Evolutionary conservation across 1,140 invertebrate genomes (phyloP).

Genomic region (Microvelia longipes): DNA sequence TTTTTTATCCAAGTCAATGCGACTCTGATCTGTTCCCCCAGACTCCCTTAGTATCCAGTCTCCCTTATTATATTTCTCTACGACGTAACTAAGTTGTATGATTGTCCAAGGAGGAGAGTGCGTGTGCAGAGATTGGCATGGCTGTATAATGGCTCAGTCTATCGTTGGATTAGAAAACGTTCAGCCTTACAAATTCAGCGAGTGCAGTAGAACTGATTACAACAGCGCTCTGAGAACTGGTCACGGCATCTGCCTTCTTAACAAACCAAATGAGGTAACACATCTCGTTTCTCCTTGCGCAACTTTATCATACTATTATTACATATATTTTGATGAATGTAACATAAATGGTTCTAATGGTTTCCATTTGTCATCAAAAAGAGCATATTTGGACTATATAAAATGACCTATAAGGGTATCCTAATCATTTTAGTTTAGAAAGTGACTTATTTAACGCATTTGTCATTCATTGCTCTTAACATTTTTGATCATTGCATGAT

Average conservation of each 20-base stretch:
- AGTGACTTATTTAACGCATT: too few species aligned
- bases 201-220: slow-evolving; percentile 75
- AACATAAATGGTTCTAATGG: not conserved
- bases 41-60: too few species aligned
- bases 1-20: too few species aligned
- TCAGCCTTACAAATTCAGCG: slow-evolving; percentile 84
- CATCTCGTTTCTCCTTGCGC: slow-evolving; percentile 8
- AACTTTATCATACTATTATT: not conserved
- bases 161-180: slow-evolving; percentile 76
- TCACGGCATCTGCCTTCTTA: slow-evolving; percentile 70
- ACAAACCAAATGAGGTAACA: slow-evolving; percentile 68
- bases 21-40: too few species aligned
- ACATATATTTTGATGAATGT: not conserved
- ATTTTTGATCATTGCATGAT: too few species aligned
- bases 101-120: slow-evolving; percentile 45
- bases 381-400: not conserved
- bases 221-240: slow-evolving; percentile 60
- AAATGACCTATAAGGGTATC: too few species aligned
- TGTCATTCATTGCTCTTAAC: too few species aligned
- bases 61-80: too few species aligned
- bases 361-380: slow-evolving; percentile 1
- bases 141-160: slow-evolving; percentile 86
- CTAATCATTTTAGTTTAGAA: too few species aligned
- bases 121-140: slow-evolving; percentile 82
- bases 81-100: not conserved